A percentile compares a stretch with the other conserved stretches of the same genome.
These are phyloP conservation scores for Synaphobranchus kaupii DNA, from an alignment of 2,797 vertebrate genomes.

Conservation along the genomic window DNA sequence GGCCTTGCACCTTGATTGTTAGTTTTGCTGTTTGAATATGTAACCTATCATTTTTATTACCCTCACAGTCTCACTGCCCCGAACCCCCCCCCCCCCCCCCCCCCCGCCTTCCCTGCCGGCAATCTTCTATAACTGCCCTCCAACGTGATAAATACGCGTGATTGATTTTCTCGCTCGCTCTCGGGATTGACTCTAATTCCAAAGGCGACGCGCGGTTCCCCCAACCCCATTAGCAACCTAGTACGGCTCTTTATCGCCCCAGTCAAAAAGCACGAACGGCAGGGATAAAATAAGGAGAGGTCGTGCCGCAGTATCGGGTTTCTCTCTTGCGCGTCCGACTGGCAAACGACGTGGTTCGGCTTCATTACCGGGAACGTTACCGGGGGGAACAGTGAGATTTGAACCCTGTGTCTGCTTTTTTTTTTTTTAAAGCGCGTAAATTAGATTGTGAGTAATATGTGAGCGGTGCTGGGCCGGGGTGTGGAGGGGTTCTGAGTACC, in stretches of 20 bases:
- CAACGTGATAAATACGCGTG: not conserved
- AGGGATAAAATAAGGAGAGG: not conserved
- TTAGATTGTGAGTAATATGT: not conserved
- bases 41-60: constrained; percentile 5
- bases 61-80: not conserved
- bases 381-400: not conserved
- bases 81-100: too few species aligned
- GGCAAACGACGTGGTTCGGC: not conserved
- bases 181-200: not conserved
- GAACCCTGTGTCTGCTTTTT: not conserved
- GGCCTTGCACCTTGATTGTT: not conserved
- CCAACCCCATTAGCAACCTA: constrained; percentile 10
- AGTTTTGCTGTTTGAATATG: not conserved
- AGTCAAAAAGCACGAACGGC: not conserved
- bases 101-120: not conserved
- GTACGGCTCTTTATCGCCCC: constrained; percentile 13
- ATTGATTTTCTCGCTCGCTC: constrained; percentile 20
- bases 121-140: not conserved
- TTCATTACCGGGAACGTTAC: not conserved
- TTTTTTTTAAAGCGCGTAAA: not conserved
- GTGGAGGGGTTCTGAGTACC: not conserved
- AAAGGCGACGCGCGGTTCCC: not conserved
- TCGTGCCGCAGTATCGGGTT: not conserved
- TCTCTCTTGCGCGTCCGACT: not conserved
- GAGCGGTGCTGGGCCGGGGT: not conserved